phyloP scores from a whole-genome alignment of 2,113 vertebrate genomes.

The Eclectus roratus region DNA sequence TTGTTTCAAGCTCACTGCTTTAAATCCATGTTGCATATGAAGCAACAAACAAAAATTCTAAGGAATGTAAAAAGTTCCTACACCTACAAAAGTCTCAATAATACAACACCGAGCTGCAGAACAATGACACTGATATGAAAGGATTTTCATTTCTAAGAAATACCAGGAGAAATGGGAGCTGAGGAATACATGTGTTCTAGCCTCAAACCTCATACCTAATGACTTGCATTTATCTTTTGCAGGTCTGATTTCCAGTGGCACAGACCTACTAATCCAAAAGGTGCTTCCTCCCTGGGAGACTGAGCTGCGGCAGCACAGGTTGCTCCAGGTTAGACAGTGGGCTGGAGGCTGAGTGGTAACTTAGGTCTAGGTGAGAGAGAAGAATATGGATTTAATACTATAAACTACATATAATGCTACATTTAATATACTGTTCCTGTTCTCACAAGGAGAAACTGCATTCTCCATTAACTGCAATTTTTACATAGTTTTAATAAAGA shows the following conservation, averaged over 20 bases:
- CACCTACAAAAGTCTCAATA: neutral
- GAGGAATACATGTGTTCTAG: neutral
- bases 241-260: neutral
- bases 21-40: neutral
- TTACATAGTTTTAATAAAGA: neutral
- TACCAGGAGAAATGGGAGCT: neutral
- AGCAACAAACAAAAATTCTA: slow-evolving; percentile 10
- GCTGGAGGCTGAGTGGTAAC: neutral
- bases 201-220: neutral
- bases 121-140: neutral
- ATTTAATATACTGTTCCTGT: neutral
- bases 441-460: neutral
- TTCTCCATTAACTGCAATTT: neutral
- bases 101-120: neutral
- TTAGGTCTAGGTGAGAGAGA: neutral
- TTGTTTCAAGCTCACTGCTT: neutral
- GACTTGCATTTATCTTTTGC: neutral
- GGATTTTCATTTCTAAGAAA: slow-evolving; percentile 8
- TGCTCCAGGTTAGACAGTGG: neutral
- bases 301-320: neutral
- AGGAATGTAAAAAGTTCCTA: neutral
- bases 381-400: neutral
- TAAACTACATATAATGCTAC: neutral
- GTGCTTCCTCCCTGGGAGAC: neutral
- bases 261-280: neutral